Base-by-base conservation (phyloP, 2,797 vertebrate genomes). In the Tolypeutes matacus region DNA sequence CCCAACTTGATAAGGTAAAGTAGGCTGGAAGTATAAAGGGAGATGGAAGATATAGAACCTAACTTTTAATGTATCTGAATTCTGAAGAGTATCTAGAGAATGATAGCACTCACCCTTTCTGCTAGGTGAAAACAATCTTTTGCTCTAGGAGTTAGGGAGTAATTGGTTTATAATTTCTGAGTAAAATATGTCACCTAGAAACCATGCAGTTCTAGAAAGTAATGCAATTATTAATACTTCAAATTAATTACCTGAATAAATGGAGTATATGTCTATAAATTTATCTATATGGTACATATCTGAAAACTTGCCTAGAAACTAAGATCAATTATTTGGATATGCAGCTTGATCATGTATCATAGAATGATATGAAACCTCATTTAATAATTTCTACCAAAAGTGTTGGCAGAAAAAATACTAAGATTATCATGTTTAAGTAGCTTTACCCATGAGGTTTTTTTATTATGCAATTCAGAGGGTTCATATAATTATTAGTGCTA, bases 1-100 rank as follows among this genome's bases (percentile, higher is more conserved):
- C 99, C 17, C 99, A 99, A 29, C 98, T 99, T 42, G 99, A 99
- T 98, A 99, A 99, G 99, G 99, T 99, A 99, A 98, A 98, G 96
- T 96, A 88, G 87, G 53, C 82, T 88, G 87, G 93, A 97, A 96
- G 72, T 86, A 81, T 80, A 14, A 34, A 5, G 0, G 91, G 67
- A 93, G 78, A 58, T 80, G 0, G 84, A 67, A 94, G 87, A 86
- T 20, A 86, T 23, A 21, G n/a, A 84, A 87, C 53, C 0, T 46
- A 46, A 46, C 46, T 46, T 46, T 0, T 90, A 89, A 95, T 86
- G 89, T 70, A 62, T 78, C 76, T n/a, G 93, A 96, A 72, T 94
- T 94, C 51, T 4, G 7, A 84, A 91, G 86, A 77, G 60, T 86
- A 29, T 51, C 93, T 69, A 36, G 69, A 78, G 91, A 97, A 31